A percentile compares a stretch with the other conserved stretches of the same genome.
These are phyloP conservation scores for Protophormia terraenovae DNA, from an alignment of 2,888 invertebrate species.

Conservation along the genomic window DNA sequence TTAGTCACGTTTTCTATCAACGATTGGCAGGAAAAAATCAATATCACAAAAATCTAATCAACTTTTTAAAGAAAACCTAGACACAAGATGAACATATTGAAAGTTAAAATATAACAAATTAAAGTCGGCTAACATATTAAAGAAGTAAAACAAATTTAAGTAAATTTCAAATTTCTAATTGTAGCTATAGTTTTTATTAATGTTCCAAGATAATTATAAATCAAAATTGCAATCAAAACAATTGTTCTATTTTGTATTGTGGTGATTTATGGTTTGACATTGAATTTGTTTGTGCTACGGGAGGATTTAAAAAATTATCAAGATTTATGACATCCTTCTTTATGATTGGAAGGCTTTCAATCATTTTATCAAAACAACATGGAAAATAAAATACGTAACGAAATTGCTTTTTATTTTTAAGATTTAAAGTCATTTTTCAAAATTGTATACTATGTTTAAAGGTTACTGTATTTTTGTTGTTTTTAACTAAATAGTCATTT, in stretches of 20 bases:
- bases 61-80: conserved; percentile 23
- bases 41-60: conserved; percentile 60
- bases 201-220: conserved; percentile 47
- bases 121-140: background rate
- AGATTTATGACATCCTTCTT: conserved; percentile 67
- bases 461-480: background rate
- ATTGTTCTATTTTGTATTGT: conserved; percentile 13
- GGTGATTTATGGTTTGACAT: conserved; percentile 23
- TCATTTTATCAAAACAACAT: conserved; percentile 40
- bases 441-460: conserved; percentile 14
- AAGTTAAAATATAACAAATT: background rate
- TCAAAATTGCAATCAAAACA: conserved; percentile 47
- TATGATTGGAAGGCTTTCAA: conserved; percentile 62
- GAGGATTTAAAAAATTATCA: conserved; percentile 28
- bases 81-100: conserved; percentile 5
- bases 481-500: conserved; percentile 52
- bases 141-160: background rate
- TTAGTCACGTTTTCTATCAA: conserved; percentile 65
- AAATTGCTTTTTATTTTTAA: conserved; percentile 35
- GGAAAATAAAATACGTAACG: conserved; percentile 19
- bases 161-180: conserved; percentile 33
- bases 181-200: background rate
- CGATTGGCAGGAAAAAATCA: conserved; percentile 55
- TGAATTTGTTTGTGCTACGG: background rate
- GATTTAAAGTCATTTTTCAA: conserved; percentile 65